Percentiles rank a stretch among this genome's conserved stretches.
phyloP scores from a whole-genome alignment of 1,140 invertebrate genomes.

The Prorops nasuta region DNA sequence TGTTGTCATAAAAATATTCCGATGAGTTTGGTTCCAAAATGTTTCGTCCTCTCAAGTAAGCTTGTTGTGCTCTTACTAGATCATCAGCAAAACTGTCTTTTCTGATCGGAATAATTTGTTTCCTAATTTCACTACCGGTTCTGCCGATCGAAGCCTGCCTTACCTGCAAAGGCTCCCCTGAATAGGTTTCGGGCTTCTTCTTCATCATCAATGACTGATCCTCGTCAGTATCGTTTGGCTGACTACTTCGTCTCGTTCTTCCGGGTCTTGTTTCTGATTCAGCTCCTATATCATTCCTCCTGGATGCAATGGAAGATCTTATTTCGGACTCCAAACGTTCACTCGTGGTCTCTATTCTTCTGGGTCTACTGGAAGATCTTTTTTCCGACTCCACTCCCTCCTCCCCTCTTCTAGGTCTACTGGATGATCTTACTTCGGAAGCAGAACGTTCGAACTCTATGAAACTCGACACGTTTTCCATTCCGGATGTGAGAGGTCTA shows the following conservation, averaged over 20 bases:
- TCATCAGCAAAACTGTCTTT: slow-evolving; percentile 46
- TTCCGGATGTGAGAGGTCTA: too few species aligned
- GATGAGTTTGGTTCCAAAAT: slow-evolving; percentile 31
- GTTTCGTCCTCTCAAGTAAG: slow-evolving; percentile 36
- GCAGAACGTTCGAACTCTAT: too few species aligned
- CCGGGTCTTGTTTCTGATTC: too few species aligned
- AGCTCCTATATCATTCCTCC: too few species aligned
- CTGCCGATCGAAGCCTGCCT: slow-evolving; percentile 6
- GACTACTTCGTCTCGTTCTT: too few species aligned
- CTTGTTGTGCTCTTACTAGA: slow-evolving; percentile 40
- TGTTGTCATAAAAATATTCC: slow-evolving; percentile 28
- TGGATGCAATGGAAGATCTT: too few species aligned
- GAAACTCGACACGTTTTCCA: too few species aligned
- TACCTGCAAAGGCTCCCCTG: not conserved
- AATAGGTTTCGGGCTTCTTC: slow-evolving; percentile 25
- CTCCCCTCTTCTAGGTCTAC: not conserved
- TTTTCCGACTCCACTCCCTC: slow-evolving; percentile 22
- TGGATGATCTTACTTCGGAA: too few species aligned
- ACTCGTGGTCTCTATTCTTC: too few species aligned
- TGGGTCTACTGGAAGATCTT: slow-evolving; percentile 12
- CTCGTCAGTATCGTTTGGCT: slow-evolving; percentile 6
- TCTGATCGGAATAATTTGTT: slow-evolving; percentile 49
- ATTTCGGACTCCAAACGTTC: too few species aligned
- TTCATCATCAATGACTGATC: slow-evolving; percentile 4
- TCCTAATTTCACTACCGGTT: slow-evolving; percentile 27